phyloP scores from a whole-genome alignment of 2,888 invertebrate genomes.

The Cheilosia urbana region DNA sequence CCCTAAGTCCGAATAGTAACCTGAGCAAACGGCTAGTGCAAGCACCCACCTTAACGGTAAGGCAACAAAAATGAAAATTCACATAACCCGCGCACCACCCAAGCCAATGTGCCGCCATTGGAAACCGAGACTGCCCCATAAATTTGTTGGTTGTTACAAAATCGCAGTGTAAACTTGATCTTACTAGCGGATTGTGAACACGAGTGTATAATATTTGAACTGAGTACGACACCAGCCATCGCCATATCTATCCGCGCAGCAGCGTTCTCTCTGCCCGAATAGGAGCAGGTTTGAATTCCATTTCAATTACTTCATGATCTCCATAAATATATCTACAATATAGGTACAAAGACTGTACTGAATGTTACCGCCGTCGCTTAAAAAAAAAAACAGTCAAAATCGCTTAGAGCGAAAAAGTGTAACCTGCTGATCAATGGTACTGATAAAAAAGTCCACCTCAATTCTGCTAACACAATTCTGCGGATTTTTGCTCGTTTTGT shows the following conservation, averaged over 20 bases:
- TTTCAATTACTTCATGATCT: slow-evolving; percentile 73
- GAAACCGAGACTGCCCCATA: slow-evolving; percentile 65
- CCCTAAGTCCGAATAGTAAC: slow-evolving; percentile 27
- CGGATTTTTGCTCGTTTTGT: slow-evolving; percentile 11
- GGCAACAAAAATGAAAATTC: slow-evolving; percentile 13
- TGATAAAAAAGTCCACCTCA: slow-evolving; percentile 62
- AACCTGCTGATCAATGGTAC: slow-evolving; percentile 65
- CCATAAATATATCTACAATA: slow-evolving; percentile 49
- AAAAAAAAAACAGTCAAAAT: slow-evolving; percentile 26
- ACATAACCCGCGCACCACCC: slow-evolving; percentile 47
- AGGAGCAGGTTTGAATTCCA: slow-evolving; percentile 72
- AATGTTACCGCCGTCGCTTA: not conserved
- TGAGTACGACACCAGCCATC: slow-evolving; percentile 49
- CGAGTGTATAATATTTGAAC: slow-evolving; percentile 37
- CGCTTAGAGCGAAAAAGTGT: slow-evolving; percentile 42
- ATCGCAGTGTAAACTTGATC: slow-evolving; percentile 74
- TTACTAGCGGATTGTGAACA: slow-evolving; percentile 73
- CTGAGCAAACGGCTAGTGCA: slow-evolving; percentile 14
- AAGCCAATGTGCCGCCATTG: slow-evolving; percentile 47
- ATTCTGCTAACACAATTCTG: slow-evolving; percentile 23
- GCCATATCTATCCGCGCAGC: slow-evolving; percentile 18
- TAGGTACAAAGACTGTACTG: slow-evolving; percentile 25
- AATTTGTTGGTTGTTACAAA: slow-evolving; percentile 71
- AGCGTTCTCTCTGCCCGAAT: slow-evolving; percentile 38
- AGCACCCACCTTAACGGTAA: slow-evolving; percentile 62